Base-by-base conservation (phyloP, 2,797 vertebrate species). In the Leucoraja ocellata region DNA sequence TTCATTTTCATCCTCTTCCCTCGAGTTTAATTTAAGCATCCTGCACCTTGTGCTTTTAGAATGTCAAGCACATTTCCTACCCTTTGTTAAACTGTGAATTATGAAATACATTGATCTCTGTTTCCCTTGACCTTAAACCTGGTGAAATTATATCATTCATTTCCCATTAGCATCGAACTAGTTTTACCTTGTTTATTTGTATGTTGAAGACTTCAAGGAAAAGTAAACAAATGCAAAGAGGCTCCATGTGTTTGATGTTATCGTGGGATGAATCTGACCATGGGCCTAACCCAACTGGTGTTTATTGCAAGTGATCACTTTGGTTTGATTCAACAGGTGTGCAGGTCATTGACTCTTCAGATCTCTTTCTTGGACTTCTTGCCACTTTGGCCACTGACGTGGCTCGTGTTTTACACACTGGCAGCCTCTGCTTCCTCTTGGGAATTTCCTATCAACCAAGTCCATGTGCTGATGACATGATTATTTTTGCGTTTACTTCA, bases 311-410 rank as follows among this genome's bases (percentile, higher is more conserved):
- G 86, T 71, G 68, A 36, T 90, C 63, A 90, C 86, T 63, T 61
- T 88, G 61, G 84, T 90, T 68, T 90, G 63, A 71, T 90, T 32
- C 86, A 90, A 90, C 86, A 90, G 63, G 61, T 90, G 61, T 71
- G 86, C 71, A 68, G 61, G 6, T 63, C 58, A 90, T 9, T 90
- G 65, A 71, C 65, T 90, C 86, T 90, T 90, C 86, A 90, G 71
- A 90, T 90, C 86, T 68, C 86, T 71, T 90, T 71, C 86, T 39
- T 90, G 63, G n/a, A 0, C n/a, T 71, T 90, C 86, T 61, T 90
- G 86, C 32, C 86, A 90, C 18, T 36, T 90, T 65, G 36, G 28
- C 86, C 63, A 90, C 58, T 21, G 86, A 68, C 61, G 63, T 90
- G 86, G 65, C 58, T 32, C 18, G 86, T 36, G 86, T 68, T 90